These are phyloP conservation scores for Cervus canadensis DNA, from an alignment of 2,113 vertebrate species.

Conservation along the genomic window DNA sequence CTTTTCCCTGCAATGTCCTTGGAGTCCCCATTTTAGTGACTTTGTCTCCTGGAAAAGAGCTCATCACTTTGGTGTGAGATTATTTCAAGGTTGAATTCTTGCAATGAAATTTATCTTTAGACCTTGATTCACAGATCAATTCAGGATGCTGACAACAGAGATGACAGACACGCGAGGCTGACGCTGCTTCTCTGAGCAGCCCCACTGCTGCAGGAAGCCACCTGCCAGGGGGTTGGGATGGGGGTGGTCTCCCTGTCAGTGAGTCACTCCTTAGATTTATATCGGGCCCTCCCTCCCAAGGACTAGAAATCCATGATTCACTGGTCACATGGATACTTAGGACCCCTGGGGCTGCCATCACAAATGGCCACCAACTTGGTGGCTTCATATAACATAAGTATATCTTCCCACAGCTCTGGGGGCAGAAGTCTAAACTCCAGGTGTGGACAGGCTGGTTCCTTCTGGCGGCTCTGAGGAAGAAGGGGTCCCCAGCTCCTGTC, in stretches of 20 bases:
- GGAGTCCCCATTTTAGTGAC: not conserved
- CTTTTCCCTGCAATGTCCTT: not conserved
- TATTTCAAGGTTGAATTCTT: slow-evolving; percentile 43
- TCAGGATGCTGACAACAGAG: not conserved
- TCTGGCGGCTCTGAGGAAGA: not conserved
- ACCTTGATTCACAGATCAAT: not conserved
- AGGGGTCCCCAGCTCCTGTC: not conserved
- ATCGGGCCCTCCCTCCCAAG: rapidly evolving
- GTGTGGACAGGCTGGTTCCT: not conserved
- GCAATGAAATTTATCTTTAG: not conserved
- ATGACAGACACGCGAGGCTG: not conserved
- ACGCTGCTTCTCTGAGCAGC: not conserved
- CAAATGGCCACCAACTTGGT: not conserved
- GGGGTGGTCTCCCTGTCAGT: not conserved
- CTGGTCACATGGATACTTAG: rapidly evolving
- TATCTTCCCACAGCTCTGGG: not conserved
- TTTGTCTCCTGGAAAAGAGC: not conserved
- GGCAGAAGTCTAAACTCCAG: rapidly evolving
- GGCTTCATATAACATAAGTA: no score
- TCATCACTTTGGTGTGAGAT: not conserved
- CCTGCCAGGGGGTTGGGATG: not conserved
- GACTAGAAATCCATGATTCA: not conserved
- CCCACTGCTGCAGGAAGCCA: no score
- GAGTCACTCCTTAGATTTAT: not conserved
- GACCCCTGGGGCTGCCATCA: not conserved